These are phyloP conservation scores for Apaloderma vittatum DNA, from an alignment of 2,113 vertebrate genomes.

Conservation along the genomic window DNA sequence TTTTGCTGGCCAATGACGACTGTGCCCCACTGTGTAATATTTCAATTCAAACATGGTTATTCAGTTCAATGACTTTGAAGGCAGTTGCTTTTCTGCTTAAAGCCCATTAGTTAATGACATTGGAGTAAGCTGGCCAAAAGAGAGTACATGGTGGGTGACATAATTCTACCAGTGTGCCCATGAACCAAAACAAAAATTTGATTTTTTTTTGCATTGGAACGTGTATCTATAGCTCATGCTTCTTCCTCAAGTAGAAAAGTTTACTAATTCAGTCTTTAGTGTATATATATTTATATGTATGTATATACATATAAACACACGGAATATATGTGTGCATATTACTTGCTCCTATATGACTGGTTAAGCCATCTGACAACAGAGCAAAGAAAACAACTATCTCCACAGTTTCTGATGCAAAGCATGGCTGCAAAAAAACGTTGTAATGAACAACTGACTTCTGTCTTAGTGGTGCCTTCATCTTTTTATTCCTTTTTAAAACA, in stretches of 20 bases:
- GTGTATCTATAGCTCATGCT: not conserved
- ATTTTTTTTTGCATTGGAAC: not conserved
- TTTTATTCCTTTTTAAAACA: conserved; percentile 56
- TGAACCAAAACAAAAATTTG: not conserved
- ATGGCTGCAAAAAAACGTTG: conserved; percentile 18
- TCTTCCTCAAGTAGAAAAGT: not conserved
- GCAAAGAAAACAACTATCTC: not conserved
- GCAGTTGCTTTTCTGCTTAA: not conserved
- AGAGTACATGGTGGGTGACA: not conserved
- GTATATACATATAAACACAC: rapidly evolving
- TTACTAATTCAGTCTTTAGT: not conserved
- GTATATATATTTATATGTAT: not conserved
- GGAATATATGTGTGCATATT: no score
- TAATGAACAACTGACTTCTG: conserved; percentile 36
- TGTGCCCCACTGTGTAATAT: no score
- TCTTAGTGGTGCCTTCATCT: conserved; percentile 46
- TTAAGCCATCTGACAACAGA: not conserved
- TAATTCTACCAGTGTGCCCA: not conserved
- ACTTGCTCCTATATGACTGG: not conserved
- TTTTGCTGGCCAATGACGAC: not conserved
- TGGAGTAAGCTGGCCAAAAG: not conserved
- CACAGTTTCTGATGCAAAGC: not conserved
- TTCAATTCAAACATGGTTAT: not conserved
- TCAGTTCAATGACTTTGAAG: not conserved
- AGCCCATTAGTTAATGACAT: not conserved